Evolutionary conservation across 1,140 invertebrate species (phyloP), one percentile per base, ranked within the genome.

Genomic region (Eueides isabella): DNA sequence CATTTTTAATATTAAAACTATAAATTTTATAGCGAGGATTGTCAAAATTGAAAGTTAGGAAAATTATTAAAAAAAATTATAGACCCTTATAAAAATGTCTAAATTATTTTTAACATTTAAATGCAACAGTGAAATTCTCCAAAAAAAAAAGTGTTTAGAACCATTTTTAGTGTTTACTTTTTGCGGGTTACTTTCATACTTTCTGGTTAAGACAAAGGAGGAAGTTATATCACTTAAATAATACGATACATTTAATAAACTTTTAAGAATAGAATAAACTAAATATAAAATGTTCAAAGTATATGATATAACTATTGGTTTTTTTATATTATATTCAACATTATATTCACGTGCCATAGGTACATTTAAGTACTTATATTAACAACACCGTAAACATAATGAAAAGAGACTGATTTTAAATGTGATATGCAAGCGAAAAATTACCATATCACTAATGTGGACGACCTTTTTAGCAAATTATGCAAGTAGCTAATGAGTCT

Each of bases 401-500:
- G 23, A n/a, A 55, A 55, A 4, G 19, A 55, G 7, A 26, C n/a
- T 55, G 9, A 16, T 55, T 55, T 55, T 55, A 26, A 55, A 55
- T 11, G 48, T 11, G 6, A 23, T 23, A 48, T 48, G 16, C n/a
- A 23, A 12, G 2, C 11, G 12, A 26, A 7, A 3, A 9, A 0
- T 0, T 55, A 67, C 35, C 65, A 48, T 31, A 55, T 67, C 29
- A 28, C 33, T 67, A 67, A 35, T 38, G 66, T 68, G 19, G 23
- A 55, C 48, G 62, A 74, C 72, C 72, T 31, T 69, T 62, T 69
- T 65, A 33, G 26, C 26, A 69, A 74, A 74, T 74, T 74, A 69
- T 74, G 64, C 72, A 74, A 74, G 28, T 73, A 63, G 28, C 41
- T 69, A 74, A 74, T 74, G 76, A 78, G 61, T 38, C 67, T 78